Evolutionary conservation across 1,140 invertebrate species (phyloP), one percentile per base, ranked within the genome.

Genomic region (Vanessa tameamea): DNA sequence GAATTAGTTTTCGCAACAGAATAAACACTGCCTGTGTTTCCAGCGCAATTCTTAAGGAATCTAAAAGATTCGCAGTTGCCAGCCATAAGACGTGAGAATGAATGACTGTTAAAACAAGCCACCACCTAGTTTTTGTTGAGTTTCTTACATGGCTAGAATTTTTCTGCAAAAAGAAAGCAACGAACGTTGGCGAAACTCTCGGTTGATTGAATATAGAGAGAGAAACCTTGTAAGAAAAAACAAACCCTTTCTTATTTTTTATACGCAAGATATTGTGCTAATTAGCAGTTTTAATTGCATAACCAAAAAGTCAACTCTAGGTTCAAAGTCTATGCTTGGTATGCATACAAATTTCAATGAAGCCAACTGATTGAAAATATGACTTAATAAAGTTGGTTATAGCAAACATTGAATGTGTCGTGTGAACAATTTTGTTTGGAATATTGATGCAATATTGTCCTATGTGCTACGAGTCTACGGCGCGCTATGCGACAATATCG

Each of bases 391-490:
- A 73, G 57, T 68, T 23, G 23, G 43, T 67, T 68, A 51, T 73
- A 51, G 43, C 47, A 48, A 50, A 67, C 65, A 63, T 67, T 67
- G 37, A 69, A 48, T 53, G 51, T 64, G 50, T 69, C 61, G 50
- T 47, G 50, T 20, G 50, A 69, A 63, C 72, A 48, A 64, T 74
- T 69, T 69, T 68, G 67, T 73, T 70, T 37, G 47, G 31, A 69
- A 67, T 67, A 72, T 61, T 59, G 64, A 57, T 43, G 68, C 73
- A 75, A 71, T 73, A 78, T 63, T 67, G 74, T 76, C 53, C 63
- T 67, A 73, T 73, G 69, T 74, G 59, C 31, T 64, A 53, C 65
- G 71, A 51, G 31, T 57, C 57, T 63, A 77, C 51, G 48, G 48
- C 51, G 57, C 50, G 47, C 69, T 31, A 70, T 61, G 61, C 63